Percentiles rank a stretch among this genome's conserved stretches.
These are phyloP conservation scores for Trachymyrmex cornetzi DNA, from an alignment of 1,140 invertebrate genomes.

Conservation along the genomic window DNA sequence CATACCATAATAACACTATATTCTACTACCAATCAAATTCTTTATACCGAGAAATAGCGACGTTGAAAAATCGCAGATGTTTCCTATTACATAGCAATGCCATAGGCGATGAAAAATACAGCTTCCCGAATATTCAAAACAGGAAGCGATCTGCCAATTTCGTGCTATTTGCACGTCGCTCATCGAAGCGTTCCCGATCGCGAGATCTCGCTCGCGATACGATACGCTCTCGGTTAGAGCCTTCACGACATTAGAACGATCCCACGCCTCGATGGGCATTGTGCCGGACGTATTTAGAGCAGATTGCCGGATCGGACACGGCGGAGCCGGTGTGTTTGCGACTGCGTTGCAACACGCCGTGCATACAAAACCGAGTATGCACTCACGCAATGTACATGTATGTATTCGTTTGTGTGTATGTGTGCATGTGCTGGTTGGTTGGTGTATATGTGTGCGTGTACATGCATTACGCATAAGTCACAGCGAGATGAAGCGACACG, in stretches of 20 bases:
- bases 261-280: slow-evolving; percentile 60
- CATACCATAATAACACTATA: not conserved
- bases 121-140: slow-evolving; percentile 44
- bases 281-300: slow-evolving; percentile 81
- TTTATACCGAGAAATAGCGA: not conserved
- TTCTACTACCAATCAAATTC: not conserved
- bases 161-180: slow-evolving; percentile 70
- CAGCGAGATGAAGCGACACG: slow-evolving; percentile 62
- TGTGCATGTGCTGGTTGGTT: slow-evolving; percentile 15
- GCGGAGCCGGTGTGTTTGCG: slow-evolving; percentile 66
- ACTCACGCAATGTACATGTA: not conserved
- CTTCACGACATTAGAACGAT: slow-evolving; percentile 41
- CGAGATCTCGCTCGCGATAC: slow-evolving; percentile 39
- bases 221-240: not conserved
- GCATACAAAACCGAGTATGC: slow-evolving; percentile 66
- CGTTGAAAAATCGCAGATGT: not conserved
- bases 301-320: slow-evolving; percentile 77
- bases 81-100: not conserved
- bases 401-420: slow-evolving; percentile 1
- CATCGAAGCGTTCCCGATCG: slow-evolving; percentile 23
- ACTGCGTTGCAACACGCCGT: slow-evolving; percentile 60
- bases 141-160: slow-evolving; percentile 67
- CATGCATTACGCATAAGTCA: slow-evolving; percentile 60
- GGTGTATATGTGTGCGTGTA: slow-evolving; percentile 42
- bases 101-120: not conserved